Conservation (phyloP, 2,113 vertebrate genomes). For the Microcebus murinus region DNA sequence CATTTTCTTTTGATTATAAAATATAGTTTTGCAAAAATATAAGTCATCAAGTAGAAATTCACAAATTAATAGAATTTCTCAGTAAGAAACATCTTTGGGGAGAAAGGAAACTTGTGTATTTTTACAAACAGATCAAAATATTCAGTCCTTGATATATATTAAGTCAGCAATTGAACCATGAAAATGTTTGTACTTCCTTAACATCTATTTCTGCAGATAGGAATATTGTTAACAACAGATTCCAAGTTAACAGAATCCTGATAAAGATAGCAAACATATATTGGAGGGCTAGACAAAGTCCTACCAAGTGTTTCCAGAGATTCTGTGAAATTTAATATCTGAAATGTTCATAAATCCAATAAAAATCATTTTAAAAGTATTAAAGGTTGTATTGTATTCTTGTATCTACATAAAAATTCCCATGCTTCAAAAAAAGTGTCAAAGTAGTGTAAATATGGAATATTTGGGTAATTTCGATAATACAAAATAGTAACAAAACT, state of each 20-base stretch:
- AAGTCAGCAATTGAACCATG: not conserved
- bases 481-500: not conserved
- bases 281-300: not conserved
- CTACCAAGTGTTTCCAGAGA: not conserved
- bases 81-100: not conserved
- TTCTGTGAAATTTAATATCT: not conserved
- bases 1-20: not conserved
- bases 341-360: slow-evolving; percentile 1
- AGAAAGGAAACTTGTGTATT: not conserved
- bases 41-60: not conserved
- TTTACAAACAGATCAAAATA: not conserved
- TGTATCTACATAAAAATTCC: not conserved
- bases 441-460: not conserved
- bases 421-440: not conserved
- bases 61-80: not conserved
- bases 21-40: not conserved
- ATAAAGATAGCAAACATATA: not conserved
- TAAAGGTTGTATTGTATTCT: not conserved
- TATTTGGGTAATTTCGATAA: not conserved
- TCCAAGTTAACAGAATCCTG: not conserved
- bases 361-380: slow-evolving; percentile 13
- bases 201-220: not conserved
- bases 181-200: not conserved
- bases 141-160: not conserved
- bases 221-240: not conserved